Base-by-base conservation (phyloP, 2,888 invertebrate genomes). In the Megaustenia siamemsis region DNA sequence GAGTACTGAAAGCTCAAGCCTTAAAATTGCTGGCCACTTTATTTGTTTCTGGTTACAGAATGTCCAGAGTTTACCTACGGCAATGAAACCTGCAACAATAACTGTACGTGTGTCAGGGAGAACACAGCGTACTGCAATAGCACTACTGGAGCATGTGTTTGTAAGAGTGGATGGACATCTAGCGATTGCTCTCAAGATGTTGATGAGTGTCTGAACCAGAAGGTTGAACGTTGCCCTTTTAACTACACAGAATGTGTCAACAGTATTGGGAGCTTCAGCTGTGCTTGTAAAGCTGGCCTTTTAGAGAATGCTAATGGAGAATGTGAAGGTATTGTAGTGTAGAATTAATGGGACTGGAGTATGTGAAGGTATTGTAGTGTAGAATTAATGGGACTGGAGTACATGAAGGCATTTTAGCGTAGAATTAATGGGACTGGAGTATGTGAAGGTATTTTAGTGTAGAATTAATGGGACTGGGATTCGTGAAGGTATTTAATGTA, bases 61-160 rank as follows among this genome's bases (percentile, higher is more conserved):
- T 75, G 75, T 53, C 75, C 49, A 53, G 49, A 75, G 21, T 75
- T 75, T 49, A 75, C 28, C 5, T 75, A 75, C 53, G 75, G 75
- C 5, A 0, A 18, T n/a, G 53, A 75, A 24, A 8, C 4, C 32
- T 75, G 75, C 53, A 53, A 49, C 35, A 4, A 15, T 3, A 49
- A 49, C n/a, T 79, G 79, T 18, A 24, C 28, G 4, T 79, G 79
- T 79, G 45, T 6, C 2, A 43, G 43, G 45, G 32, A 43, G 6
- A 79, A 79, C 0, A 79, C 79, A 32, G 45, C 24, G 32, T 68
- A 32, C 21, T 66, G 79, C 43, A 43, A 78, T 38, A 56, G 15
- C 28, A 43, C 43, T 28, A 78, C 35, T 40, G 78, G 78, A 0
- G n/a, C 10, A 18, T 78, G 78, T 40, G 28, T 15, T 18, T 78